Evolutionary conservation across 2,888 invertebrate species (phyloP), one percentile per base, ranked within the genome.

Genomic region (Rotaria macrura): DNA sequence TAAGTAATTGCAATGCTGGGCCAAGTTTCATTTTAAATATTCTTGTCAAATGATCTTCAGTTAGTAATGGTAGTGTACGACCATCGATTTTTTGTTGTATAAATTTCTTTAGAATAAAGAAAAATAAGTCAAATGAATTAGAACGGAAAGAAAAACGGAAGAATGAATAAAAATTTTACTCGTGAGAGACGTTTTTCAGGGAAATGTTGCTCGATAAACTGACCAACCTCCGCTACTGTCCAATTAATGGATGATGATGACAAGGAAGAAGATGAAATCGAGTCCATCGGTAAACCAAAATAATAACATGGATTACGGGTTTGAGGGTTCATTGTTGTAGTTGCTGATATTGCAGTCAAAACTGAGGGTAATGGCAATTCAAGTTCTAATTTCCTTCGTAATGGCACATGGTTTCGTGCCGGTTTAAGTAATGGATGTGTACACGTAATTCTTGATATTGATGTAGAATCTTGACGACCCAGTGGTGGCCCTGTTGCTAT

Each of bases 21-120:
- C 79, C 79, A 79, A 79, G 79, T 79, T 79, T 79, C 79, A 79
- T 79, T 79, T 43, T 79, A 43, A 79, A 79, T n/a, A 79, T 43
- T 43, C n/a, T 40, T 10, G 1, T 79, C 43, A 79, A 79, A 43
- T 79, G 79, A 43, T 79, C 79, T 79, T 79, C 79, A 12, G 79
- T 79, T 79, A 79, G 43, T 14, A 79, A n/a, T 25, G 79, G 79
- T 25, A 79, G 25, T 25, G 79, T 79, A 25, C 40, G 43, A 3
- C 79, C 79, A 43, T 79, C 79, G n/a, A 79, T 79, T 79, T 43
- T 40, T n/a, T 79, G 79, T n/a, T 79, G 43, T 25, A 40, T 3
- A n/a, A 79, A 79, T 43, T 79, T 43, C 79, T 79, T 25, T 25
- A n/a, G n/a, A n/a, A n/a, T 47, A 25, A 23, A 43, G 25, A 5